These are phyloP conservation scores for Megaceryle alcyon DNA, from an alignment of 2,797 vertebrate species.

Conservation along the genomic window DNA sequence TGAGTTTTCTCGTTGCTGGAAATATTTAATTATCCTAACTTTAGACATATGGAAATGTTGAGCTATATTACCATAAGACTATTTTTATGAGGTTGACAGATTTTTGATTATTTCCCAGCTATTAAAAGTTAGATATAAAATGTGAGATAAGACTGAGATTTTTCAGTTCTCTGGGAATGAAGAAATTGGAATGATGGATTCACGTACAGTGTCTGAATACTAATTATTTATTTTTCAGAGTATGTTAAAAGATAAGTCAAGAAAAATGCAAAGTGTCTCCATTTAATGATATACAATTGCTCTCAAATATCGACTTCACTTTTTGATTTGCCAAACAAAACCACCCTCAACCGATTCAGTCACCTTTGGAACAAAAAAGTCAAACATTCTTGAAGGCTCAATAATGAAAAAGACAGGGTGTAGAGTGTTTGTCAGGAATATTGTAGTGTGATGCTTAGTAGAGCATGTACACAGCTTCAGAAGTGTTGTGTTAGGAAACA, in stretches of 20 bases:
- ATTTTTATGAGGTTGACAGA: not conserved
- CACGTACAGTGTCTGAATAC: not conserved
- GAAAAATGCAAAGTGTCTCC: not conserved
- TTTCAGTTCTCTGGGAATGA: not conserved
- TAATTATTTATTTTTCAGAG: not conserved
- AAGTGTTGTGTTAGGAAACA: slow-evolving; percentile 16
- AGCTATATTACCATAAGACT: not conserved
- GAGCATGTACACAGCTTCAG: slow-evolving; percentile 26
- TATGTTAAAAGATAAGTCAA: not conserved
- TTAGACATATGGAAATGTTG: not conserved
- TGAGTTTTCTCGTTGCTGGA: not conserved
- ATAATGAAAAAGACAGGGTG: not conserved
- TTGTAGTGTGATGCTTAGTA: slow-evolving; percentile 12
- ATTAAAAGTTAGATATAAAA: not conserved
- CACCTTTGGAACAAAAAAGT: not conserved
- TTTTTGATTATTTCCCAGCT: not conserved
- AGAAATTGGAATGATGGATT: not conserved
- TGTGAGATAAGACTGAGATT: not conserved
- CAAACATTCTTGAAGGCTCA: not conserved
- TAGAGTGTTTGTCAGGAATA: slow-evolving; percentile 20
- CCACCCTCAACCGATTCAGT: not conserved
- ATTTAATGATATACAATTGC: not conserved
- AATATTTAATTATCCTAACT: not conserved
- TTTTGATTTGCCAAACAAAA: slow-evolving; percentile 35
- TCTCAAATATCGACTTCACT: not conserved